Evolutionary conservation across 2,888 invertebrate species (phyloP), one percentile per base, ranked within the genome.

Genomic region (Ptychoptera contaminata): DNA sequence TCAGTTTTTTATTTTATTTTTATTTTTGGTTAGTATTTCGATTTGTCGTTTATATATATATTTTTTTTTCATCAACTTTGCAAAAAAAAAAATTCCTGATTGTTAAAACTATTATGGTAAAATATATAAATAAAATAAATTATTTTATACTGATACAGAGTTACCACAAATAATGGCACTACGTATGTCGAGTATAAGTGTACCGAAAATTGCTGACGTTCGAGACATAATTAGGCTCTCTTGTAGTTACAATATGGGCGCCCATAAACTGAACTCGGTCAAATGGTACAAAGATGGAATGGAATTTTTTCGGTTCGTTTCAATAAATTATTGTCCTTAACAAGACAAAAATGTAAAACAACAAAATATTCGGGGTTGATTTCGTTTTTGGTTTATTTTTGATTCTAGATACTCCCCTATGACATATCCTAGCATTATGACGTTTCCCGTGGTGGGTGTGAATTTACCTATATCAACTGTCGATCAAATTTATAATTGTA

Each of bases 271-370:
- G 48, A 65, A 65, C 52, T 65, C 65, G 4, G 65, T 65, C 48
- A 65, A 65, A 59, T 65, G 65, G 65, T 65, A 65, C 51, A 65
- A 65, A 55, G 61, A 65, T 56, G 62, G 59, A 30, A 58, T 55
- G 48, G 65, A 65, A 54, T 65, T 65, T 62, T 65, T 62, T 58
- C 62, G 65, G 65, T 65, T 23, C 23, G 23, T 23, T 23, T 23
- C 23, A 23, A 23, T 5, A 23, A 23, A 23, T 23, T 23, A 5
- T 23, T 23, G 23, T 23, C 7, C 23, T 23, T 23, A 7, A 5
- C 7, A 23, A 23, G 23, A 23, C 7, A 7, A 7, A 23, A 23
- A n/a, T n/a, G n/a, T n/a, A n/a, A n/a, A n/a, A n/a, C n/a, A n/a
- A n/a, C n/a, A n/a, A n/a, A n/a, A n/a, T n/a, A n/a, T n/a, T n/a